A percentile compares a stretch with the other conserved stretches of the same genome.
Conservation (phyloP, 2,113 vertebrate species). For the Strix uralensis region DNA sequence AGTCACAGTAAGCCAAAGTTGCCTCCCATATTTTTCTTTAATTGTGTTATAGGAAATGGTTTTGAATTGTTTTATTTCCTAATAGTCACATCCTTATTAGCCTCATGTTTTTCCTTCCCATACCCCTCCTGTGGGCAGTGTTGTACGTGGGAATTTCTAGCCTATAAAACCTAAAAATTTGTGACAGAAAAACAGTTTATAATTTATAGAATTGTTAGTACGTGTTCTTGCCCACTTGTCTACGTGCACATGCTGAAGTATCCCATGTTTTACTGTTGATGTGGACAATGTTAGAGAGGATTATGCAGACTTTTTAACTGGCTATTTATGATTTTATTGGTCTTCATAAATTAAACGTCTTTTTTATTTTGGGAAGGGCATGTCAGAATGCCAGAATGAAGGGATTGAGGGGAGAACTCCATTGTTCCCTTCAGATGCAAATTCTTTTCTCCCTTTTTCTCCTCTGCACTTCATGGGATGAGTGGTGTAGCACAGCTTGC, state of each 20-base stretch:
- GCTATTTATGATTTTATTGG: constrained; percentile 6
- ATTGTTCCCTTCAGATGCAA: constrained; percentile 44
- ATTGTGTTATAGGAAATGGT: constrained; percentile 49
- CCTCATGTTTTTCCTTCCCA: constrained; percentile 1
- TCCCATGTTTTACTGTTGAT: background rate
- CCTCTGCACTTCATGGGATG: background rate
- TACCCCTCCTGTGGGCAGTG: background rate
- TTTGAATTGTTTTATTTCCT: constrained; percentile 62
- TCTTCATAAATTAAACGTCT: background rate
- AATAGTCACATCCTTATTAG: constrained; percentile 58
- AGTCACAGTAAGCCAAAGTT: constrained; percentile 19
- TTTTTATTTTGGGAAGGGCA: constrained; percentile 2
- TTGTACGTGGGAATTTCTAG: constrained; percentile 6
- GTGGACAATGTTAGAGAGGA: background rate
- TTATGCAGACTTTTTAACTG: background rate
- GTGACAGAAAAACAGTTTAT: background rate
- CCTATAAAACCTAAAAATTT: background rate
- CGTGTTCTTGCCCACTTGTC: fast-evolving
- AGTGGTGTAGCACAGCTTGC: background rate
- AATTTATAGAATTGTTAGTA: background rate
- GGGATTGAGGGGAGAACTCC: background rate
- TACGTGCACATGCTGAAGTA: background rate
- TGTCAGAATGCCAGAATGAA: background rate
- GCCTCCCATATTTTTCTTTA: constrained; percentile 52
- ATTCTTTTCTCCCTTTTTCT: constrained; percentile 8